Evolutionary conservation across 1,140 invertebrate species (phyloP).

Genomic region (Temnothorax nylanderi): DNA sequence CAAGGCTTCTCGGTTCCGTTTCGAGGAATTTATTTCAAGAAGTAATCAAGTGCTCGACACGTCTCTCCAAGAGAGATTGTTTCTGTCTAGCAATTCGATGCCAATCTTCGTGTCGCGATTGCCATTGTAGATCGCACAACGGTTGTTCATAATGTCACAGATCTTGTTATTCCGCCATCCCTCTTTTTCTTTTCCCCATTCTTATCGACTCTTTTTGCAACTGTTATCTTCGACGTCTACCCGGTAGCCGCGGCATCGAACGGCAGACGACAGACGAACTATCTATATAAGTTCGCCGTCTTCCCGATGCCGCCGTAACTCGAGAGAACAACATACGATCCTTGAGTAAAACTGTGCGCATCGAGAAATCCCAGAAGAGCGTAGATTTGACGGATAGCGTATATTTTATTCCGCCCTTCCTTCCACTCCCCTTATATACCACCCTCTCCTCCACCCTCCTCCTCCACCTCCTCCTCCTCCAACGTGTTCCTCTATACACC

Average conservation of each 20-base stretch:
- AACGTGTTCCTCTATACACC: slow-evolving; percentile 40
- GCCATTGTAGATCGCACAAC: not conserved
- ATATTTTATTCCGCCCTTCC: slow-evolving; percentile 67
- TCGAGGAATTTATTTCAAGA: not conserved
- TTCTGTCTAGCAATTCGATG: slow-evolving; percentile 6
- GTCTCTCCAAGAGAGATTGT: not conserved
- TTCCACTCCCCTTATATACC: not conserved
- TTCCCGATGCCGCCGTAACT: not conserved
- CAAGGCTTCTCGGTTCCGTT: not conserved
- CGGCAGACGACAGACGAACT: not conserved
- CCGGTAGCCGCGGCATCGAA: not conserved
- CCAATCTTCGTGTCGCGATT: slow-evolving; percentile 6
- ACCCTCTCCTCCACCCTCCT: slow-evolving; percentile 14
- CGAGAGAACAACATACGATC: slow-evolving; percentile 18
- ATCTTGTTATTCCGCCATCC: slow-evolving; percentile 10
- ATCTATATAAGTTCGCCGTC: not conserved
- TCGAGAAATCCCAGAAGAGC: slow-evolving; percentile 58
- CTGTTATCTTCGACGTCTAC: not conserved
- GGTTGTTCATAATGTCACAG: not conserved
- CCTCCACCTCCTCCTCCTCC: not conserved
- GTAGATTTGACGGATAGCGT: slow-evolving; percentile 71
- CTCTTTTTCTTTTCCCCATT: not conserved
- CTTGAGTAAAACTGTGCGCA: slow-evolving; percentile 16
- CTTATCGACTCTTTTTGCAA: not conserved
- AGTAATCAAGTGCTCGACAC: not conserved